Conservation (phyloP, 1,140 invertebrate species). For the Colletes latitarsis region DNA sequence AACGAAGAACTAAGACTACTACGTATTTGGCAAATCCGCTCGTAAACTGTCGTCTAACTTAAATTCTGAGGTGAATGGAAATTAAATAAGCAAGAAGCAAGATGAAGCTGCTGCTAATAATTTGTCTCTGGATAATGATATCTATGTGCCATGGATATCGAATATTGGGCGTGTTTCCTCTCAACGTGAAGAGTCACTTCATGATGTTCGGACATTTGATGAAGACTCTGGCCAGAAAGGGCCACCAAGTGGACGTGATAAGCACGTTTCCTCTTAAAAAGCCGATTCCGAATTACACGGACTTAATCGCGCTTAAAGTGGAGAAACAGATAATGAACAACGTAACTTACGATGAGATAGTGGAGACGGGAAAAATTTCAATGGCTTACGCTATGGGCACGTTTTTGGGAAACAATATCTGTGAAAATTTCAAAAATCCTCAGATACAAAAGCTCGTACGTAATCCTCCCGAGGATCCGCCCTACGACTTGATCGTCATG, state of each 20-base stretch:
- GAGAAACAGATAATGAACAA: slow-evolving; percentile 59
- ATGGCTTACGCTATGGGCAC: not conserved
- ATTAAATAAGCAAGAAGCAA: not conserved
- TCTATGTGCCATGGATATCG: slow-evolving; percentile 60
- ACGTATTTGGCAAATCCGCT: too few species aligned
- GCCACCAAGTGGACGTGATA: slow-evolving; percentile 83
- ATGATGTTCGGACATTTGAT: slow-evolving; percentile 81
- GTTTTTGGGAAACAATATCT: slow-evolving; percentile 32
- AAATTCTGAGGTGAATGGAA: not conserved
- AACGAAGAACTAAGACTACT: too few species aligned
- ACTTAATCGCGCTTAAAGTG: slow-evolving; percentile 69
- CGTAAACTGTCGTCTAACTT: too few species aligned
- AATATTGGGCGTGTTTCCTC: slow-evolving; percentile 78
- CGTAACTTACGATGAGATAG: slow-evolving; percentile 45
- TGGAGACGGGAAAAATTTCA: fast-evolving
- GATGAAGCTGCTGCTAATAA: slow-evolving; percentile 35
- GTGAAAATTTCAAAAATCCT: slow-evolving; percentile 28
- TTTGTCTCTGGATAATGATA: not conserved
- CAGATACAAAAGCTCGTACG: slow-evolving; percentile 34
- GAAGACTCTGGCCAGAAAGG: slow-evolving; percentile 81
- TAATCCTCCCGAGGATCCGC: slow-evolving; percentile 52
- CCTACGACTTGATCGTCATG: slow-evolving; percentile 61
- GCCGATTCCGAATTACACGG: slow-evolving; percentile 80
- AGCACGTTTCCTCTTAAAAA: slow-evolving; percentile 80
- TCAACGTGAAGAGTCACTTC: slow-evolving; percentile 82